Conservation (phyloP, 2,797 vertebrate species). For the Dryobates pubescens region DNA sequence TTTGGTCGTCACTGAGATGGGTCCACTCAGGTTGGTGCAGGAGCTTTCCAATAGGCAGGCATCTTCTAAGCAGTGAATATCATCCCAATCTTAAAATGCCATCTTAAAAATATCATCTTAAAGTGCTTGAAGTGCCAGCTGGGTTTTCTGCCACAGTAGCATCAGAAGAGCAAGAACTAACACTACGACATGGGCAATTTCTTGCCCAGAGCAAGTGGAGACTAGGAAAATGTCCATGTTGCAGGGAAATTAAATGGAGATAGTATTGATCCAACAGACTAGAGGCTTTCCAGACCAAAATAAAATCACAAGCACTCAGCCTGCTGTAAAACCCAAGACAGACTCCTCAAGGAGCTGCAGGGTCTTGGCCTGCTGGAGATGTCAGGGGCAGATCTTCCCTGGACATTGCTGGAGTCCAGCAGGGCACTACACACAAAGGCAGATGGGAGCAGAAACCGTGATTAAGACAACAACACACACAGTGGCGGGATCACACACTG, state of each 20-base stretch:
- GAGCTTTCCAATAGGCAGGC: neutral
- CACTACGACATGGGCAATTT: neutral
- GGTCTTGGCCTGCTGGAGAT: neutral
- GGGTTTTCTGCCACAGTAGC: neutral
- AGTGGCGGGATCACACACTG: rapidly evolving
- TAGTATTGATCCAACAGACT: neutral
- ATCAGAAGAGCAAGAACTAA: neutral
- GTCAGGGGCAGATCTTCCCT: neutral
- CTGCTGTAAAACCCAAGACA: neutral
- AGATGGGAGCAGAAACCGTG: neutral
- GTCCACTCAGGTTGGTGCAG: neutral
- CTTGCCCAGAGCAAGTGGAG: neutral
- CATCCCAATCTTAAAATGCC: neutral
- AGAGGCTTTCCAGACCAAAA: neutral
- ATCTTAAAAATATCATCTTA: neutral
- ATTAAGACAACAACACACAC: neutral
- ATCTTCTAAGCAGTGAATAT: neutral
- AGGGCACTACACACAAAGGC: neutral
- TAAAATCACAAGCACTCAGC: neutral
- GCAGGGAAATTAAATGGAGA: neutral
- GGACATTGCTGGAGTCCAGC: neutral
- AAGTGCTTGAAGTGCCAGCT: neutral
- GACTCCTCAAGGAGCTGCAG: neutral
- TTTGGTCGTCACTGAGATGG: neutral
- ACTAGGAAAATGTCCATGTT: neutral